Conservation (phyloP, 2,888 invertebrate species). For the Branchipolynoe longqiensis region DNA sequence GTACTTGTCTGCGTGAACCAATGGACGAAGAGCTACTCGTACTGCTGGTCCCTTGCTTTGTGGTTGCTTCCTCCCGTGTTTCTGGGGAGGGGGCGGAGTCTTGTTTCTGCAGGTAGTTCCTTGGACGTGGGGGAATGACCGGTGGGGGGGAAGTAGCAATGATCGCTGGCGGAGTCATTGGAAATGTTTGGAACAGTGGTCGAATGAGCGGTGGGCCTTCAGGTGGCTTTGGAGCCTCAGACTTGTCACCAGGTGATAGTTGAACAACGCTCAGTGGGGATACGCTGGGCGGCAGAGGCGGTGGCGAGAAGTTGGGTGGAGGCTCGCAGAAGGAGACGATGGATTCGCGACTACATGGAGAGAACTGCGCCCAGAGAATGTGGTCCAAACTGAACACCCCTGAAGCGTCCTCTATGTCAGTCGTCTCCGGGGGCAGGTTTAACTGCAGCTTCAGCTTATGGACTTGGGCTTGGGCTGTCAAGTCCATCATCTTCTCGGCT, state of each 20-base stretch:
- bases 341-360: slow-evolving; percentile 20
- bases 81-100: slow-evolving; percentile 30
- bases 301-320: slow-evolving; percentile 58
- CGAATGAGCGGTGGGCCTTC: slow-evolving; percentile 12
- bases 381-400: neutral
- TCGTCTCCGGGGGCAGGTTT: slow-evolving; percentile 9
- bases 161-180: neutral
- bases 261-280: neutral
- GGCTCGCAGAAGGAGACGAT: slow-evolving; percentile 47
- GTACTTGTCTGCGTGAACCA: neutral
- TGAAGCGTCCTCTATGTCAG: neutral
- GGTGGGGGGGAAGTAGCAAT: neutral
- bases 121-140: slow-evolving; percentile 18
- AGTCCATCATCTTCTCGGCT: too few species aligned
- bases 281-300: slow-evolving; percentile 41
- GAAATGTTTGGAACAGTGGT: neutral
- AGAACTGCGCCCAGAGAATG: slow-evolving; percentile 2
- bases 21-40: neutral
- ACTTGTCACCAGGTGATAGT: neutral
- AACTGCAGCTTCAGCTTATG: neutral
- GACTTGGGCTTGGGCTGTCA: neutral
- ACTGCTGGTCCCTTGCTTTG: neutral
- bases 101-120: neutral
- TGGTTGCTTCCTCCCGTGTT: neutral
- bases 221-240: neutral